These are phyloP conservation scores for Fringilla coelebs DNA, from an alignment of 2,797 vertebrate species.

Conservation along the genomic window DNA sequence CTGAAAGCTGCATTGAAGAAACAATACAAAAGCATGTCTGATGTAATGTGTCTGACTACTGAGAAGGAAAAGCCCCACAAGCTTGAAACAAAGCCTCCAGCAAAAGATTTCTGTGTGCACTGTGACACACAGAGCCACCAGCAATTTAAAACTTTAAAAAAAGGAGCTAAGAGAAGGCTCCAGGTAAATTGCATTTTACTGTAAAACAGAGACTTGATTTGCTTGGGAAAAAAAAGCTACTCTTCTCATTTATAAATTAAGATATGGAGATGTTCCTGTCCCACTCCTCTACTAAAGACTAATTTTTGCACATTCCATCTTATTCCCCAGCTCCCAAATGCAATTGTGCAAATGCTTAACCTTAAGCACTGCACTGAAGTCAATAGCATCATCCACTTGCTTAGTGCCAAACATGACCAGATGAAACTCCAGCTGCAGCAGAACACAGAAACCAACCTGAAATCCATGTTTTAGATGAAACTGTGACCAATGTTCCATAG, in stretches of 20 bases:
- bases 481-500: neutral
- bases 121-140: neutral
- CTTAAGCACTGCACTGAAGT: neutral
- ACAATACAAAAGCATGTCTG: conserved; percentile 4
- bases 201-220: neutral
- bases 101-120: neutral
- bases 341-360: conserved; percentile 26
- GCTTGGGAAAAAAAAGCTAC: neutral
- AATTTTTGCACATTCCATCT: neutral
- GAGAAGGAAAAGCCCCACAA: neutral
- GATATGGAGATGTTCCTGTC: neutral
- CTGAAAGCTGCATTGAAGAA: neutral
- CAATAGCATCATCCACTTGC: neutral
- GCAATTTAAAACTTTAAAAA: neutral
- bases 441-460: neutral
- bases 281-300: neutral
- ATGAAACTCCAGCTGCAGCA: neutral
- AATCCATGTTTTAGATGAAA: neutral
- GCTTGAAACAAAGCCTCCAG: conserved; percentile 15
- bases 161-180: neutral
- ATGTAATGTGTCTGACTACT: neutral
- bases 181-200: neutral
- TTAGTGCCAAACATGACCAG: neutral
- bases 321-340: neutral
- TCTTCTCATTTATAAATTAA: neutral